Percentiles rank a stretch among this genome's conserved stretches.
phyloP scores from a whole-genome alignment of 2,888 invertebrate genomes.

The Epinotia ramella region DNA sequence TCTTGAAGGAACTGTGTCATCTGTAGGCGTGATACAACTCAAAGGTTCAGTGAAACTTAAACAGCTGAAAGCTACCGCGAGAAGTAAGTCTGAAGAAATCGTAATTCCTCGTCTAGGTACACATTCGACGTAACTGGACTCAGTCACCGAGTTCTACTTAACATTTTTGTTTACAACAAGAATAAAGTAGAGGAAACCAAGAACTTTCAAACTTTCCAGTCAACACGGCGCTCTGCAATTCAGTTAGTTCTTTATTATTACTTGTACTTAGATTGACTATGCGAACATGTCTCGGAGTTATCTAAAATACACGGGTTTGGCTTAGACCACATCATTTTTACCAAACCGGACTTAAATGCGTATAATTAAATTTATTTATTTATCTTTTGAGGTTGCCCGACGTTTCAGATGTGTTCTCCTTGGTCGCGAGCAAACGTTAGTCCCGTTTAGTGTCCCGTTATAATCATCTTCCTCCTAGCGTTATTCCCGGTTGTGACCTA shows the following conservation, averaged over 20 bases:
- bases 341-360: not conserved
- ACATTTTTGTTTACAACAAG: constrained; percentile 40
- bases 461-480: no score
- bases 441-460: no score
- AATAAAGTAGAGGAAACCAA: constrained; percentile 20
- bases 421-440: no score
- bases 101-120: not conserved
- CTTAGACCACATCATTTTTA: not conserved
- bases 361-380: not conserved
- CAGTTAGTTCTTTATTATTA: constrained; percentile 24
- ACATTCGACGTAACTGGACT: constrained; percentile 3
- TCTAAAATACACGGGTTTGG: not conserved
- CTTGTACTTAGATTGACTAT: constrained; percentile 2
- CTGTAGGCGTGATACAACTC: no score
- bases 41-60: no score
- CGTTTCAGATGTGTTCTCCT: no score
- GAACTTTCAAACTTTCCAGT: constrained; percentile 33
- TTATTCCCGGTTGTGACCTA: no score
- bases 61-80: not conserved
- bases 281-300: not conserved
- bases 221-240: constrained; percentile 36
- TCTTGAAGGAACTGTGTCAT: no score
- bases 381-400: not conserved
- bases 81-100: not conserved
- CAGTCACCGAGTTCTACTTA: constrained; percentile 25